Conservation (phyloP, 2,113 vertebrate species). For the Onychostoma macrolepis region DNA sequence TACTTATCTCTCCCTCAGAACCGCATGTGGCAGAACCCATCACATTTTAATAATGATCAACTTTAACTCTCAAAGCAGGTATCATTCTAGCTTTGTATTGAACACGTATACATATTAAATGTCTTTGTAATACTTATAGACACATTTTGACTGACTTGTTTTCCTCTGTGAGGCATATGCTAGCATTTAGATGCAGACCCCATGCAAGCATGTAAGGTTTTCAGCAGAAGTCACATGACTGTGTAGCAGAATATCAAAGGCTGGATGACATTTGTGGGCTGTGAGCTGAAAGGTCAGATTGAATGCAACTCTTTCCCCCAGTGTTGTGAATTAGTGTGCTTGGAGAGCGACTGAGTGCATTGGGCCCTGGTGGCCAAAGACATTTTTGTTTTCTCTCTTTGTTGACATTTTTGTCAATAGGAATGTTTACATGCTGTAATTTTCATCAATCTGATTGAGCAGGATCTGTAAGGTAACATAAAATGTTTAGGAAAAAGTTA, state of each 20-base stretch:
- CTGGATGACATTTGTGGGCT: slow-evolving; percentile 47
- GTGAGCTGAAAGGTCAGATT: slow-evolving; percentile 52
- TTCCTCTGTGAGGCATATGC: slow-evolving; percentile 2
- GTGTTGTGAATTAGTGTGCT: not conserved
- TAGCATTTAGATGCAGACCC: slow-evolving; percentile 30
- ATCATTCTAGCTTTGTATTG: not conserved
- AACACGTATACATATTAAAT: not conserved
- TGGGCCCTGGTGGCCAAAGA: not conserved
- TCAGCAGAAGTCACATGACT: slow-evolving; percentile 30
- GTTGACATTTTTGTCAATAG: not conserved
- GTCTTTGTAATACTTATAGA: not conserved
- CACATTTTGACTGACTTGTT: not conserved
- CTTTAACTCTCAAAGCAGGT: not conserved
- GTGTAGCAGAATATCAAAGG: slow-evolving; percentile 36
- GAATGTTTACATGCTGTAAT: not conserved
- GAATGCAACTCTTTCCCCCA: slow-evolving; percentile 26
- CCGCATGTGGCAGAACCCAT: not conserved
- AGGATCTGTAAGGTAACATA: not conserved
- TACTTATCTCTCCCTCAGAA: slow-evolving; percentile 21
- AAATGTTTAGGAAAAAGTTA: not conserved
- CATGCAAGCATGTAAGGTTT: slow-evolving; percentile 10
- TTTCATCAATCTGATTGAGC: not conserved
- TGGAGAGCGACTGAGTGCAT: not conserved
- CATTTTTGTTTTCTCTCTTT: not conserved
- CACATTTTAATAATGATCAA: not conserved